Evolutionary conservation across 2,113 vertebrate genomes (phyloP).

Genomic region (Sula dactylatra): DNA sequence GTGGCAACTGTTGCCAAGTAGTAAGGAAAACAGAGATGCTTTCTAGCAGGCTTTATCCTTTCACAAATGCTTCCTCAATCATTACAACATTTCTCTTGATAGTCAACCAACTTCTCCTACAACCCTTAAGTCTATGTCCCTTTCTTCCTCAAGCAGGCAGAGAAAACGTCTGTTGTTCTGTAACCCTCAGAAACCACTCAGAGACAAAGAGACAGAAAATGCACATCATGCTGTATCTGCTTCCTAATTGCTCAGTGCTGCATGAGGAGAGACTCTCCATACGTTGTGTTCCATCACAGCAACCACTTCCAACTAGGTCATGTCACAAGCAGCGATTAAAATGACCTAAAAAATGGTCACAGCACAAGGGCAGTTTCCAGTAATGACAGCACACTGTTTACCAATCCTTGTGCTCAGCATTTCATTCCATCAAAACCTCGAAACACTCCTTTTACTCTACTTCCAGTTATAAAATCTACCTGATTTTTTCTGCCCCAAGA

Average conservation of each 20-base stretch:
- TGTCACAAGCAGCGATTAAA: background rate
- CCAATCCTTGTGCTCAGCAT: background rate
- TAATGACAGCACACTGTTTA: background rate
- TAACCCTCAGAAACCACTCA: background rate
- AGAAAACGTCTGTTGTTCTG: background rate
- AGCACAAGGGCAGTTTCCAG: background rate
- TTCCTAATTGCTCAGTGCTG: background rate
- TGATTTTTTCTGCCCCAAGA: background rate
- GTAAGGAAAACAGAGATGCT: background rate
- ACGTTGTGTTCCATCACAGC: background rate
- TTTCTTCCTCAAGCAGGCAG: background rate
- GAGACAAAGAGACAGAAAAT: background rate
- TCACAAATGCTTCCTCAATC: background rate
- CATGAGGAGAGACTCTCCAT: background rate
- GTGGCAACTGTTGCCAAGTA: slow-evolving; percentile 2
- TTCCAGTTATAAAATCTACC: background rate
- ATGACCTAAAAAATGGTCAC: background rate
- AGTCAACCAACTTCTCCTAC: background rate
- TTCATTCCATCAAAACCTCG: background rate
- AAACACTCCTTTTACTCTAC: background rate
- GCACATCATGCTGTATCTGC: background rate
- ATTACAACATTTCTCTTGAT: background rate
- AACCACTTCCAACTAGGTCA: slow-evolving; percentile 12
- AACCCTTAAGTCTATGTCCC: background rate
- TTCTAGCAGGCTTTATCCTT: background rate